Percentiles rank a stretch among this genome's conserved stretches.
These are phyloP conservation scores for Tetrax tetrax DNA, from an alignment of 2,113 vertebrate species.

Conservation along the genomic window DNA sequence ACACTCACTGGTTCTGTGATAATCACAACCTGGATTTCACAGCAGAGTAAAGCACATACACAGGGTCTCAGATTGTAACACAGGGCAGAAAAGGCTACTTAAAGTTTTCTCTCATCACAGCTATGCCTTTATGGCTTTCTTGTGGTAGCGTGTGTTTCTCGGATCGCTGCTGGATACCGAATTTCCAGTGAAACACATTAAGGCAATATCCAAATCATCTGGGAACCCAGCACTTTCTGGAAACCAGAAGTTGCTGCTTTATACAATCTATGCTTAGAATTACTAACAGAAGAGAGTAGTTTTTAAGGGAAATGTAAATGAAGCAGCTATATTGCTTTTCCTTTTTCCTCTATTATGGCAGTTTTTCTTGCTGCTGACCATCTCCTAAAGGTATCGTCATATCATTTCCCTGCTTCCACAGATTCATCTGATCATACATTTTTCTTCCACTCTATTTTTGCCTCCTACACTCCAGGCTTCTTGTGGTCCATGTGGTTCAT, in stretches of 20 bases:
- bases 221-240: neutral
- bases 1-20: neutral
- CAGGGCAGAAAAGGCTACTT: neutral
- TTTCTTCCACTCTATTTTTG: neutral
- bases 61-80: neutral
- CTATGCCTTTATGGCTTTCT: neutral
- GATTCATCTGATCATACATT: neutral
- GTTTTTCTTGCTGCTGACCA: neutral
- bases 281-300: neutral
- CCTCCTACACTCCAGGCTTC: neutral
- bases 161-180: neutral
- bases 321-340: neutral
- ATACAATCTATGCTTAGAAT: neutral
- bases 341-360: neutral
- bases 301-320: neutral
- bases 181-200: neutral
- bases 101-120: neutral
- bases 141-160: neutral
- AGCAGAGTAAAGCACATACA: accelerated
- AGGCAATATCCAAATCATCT: neutral
- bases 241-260: neutral
- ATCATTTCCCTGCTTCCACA: neutral
- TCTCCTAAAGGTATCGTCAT: neutral
- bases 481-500: neutral
- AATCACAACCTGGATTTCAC: neutral